Conservation (phyloP, 1,140 invertebrate species). For the Zaprionus africanus region DNA sequence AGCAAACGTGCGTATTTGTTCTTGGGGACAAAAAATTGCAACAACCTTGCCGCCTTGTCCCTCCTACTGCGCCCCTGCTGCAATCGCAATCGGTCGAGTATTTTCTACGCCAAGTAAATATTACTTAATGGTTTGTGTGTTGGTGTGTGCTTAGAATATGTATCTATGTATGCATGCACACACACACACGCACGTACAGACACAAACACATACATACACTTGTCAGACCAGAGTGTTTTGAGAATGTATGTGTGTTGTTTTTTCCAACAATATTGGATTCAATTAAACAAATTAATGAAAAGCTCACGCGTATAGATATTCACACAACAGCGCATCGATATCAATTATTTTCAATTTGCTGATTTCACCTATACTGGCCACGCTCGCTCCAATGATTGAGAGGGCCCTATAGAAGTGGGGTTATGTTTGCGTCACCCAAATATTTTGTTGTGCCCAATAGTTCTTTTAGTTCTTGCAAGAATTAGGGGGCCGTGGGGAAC, state of each 20-base stretch:
- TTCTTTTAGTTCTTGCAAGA: constrained; percentile 15
- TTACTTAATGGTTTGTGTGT: constrained; percentile 77
- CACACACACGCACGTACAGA: constrained; percentile 1
- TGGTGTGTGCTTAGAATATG: constrained; percentile 74
- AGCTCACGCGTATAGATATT: constrained; percentile 49
- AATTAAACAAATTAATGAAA: constrained; percentile 67
- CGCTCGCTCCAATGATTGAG: constrained; percentile 13
- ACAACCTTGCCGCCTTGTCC: constrained; percentile 30
- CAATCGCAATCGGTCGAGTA: constrained; percentile 1
- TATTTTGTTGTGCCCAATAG: constrained; percentile 62
- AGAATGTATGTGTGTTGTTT: constrained; percentile 42
- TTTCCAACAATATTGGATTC: constrained; percentile 63
- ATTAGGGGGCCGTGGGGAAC: neutral
- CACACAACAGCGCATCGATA: constrained; percentile 50
- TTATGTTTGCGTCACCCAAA: constrained; percentile 81
- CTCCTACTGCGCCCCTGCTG: neutral
- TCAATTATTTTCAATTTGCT: constrained; percentile 78
- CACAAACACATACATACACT: constrained; percentile 17
- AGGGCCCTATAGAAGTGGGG: constrained; percentile 58
- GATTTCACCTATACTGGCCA: constrained; percentile 53
- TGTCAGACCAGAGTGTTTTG: constrained; percentile 12
- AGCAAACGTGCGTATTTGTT: constrained; percentile 52
- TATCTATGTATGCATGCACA: constrained; percentile 61
- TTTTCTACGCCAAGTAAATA: constrained; percentile 66
- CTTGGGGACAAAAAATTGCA: constrained; percentile 34